Conservation (phyloP, 2,888 invertebrate species). For the Pandemis heparana region DNA sequence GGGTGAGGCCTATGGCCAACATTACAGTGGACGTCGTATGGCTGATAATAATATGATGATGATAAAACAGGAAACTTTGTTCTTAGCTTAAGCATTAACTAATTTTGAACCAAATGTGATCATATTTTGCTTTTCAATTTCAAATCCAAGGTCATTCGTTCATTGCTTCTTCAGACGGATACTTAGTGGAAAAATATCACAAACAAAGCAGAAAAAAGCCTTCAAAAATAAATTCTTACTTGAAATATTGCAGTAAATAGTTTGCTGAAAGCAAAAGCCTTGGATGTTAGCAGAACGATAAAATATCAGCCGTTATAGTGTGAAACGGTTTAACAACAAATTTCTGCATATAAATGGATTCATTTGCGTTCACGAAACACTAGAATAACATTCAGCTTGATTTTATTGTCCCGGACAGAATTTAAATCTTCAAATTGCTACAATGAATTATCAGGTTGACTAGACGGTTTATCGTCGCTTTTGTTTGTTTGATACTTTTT, state of each 20-base stretch:
- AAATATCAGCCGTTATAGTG: slow-evolving; percentile 55
- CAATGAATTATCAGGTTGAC: slow-evolving; percentile 9
- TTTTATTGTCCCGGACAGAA: slow-evolving; percentile 20
- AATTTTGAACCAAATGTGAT: too few relatives aligned
- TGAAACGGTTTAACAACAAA: slow-evolving; percentile 61
- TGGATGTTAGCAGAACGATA: slow-evolving; percentile 45
- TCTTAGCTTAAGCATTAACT: too few relatives aligned
- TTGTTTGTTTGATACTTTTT: neutral
- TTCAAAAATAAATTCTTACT: too few relatives aligned
- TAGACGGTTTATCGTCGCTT: neutral
- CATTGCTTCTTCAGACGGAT: neutral
- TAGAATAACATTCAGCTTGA: slow-evolving; percentile 26
- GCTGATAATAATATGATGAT: too few relatives aligned
- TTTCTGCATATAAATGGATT: slow-evolving; percentile 68
- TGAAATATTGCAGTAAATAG: neutral
- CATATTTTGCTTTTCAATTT: too few relatives aligned
- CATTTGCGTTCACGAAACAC: slow-evolving; percentile 55
- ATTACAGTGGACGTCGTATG: too few relatives aligned
- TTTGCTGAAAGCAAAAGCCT: slow-evolving; percentile 16
- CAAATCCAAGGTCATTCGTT: too few relatives aligned
- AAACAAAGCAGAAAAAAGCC: too few relatives aligned
- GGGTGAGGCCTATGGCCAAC: too few relatives aligned
- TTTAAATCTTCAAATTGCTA: slow-evolving; percentile 22
- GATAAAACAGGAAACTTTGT: too few relatives aligned
- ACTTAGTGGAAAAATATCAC: neutral